Base-by-base conservation (phyloP, 2,797 vertebrate species). In the Morus bassanus region DNA sequence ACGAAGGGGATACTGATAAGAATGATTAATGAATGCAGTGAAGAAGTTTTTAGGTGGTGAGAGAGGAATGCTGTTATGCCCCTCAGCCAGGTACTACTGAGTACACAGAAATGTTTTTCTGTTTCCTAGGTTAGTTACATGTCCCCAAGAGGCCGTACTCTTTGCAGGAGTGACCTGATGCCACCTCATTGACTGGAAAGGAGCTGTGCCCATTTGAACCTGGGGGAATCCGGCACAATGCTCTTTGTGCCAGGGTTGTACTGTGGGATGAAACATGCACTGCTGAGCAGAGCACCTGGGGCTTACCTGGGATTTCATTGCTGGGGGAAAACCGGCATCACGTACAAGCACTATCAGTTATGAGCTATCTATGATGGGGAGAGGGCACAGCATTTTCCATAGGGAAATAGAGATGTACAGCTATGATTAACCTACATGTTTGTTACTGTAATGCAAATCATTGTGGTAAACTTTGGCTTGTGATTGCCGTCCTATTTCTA, bases 401-500 rank as follows among this genome's bases (percentile, higher is more conserved):
- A 70, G 19, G 56, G 72, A 93, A 91, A 67, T 14, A 37, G 79
- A 83, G 37, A 88, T 31, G 33, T 35, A 33, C 14, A 17, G 21
- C 45, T 63, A 3, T 4, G 13, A 80, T 73, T 81, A 84, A 72
- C 30, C 50, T 75, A 48, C 9, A 0, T 22, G 17, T 61, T 90
- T 72, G 28, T 41, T 89, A 73, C 30, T 81, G 33, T 95, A 69
- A 92, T 89, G 69, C 65, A 93, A 95, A 93, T 92, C 31, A 9
- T 43, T 61, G 85, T 54, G 59, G 69, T 81, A 59, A 78, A 46
- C 18, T 60, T 91, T 64, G 76, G 50, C 89, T 91, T 86, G 69
- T 7, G 30, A 81, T 72, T 61, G 39, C 73, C 90, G 10, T 68
- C 50, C 50, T 65, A 68, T 69, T 95, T 86, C 85, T 86, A 96